These are phyloP conservation scores for Poeciliopsis turrubarensis DNA, from an alignment of 2,113 vertebrate species.

Conservation along the genomic window DNA sequence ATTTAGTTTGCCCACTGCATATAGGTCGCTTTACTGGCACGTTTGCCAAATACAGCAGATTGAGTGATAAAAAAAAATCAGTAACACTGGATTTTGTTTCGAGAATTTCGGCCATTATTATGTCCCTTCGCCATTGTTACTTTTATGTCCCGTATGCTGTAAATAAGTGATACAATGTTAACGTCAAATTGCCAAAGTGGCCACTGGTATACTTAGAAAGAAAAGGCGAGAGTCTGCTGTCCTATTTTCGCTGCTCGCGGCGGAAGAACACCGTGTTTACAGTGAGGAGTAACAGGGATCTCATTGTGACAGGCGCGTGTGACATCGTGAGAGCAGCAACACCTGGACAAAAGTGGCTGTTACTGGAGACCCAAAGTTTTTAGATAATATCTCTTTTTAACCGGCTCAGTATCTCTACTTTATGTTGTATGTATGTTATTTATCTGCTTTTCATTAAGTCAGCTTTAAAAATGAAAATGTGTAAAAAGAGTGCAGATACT, in stretches of 20 bases:
- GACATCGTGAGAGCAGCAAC: neutral
- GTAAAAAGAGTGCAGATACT: neutral
- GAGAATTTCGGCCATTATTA: neutral
- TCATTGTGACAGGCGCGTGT: conserved; percentile 46
- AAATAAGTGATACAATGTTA: neutral
- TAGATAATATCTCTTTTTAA: neutral
- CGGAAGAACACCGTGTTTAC: conserved; percentile 81
- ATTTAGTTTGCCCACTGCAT: neutral
- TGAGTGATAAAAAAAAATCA: neutral
- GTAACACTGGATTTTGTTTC: neutral
- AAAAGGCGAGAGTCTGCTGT: neutral
- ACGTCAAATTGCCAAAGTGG: too few species aligned
- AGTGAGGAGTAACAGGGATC: conserved; percentile 54
- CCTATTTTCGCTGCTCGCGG: conserved; percentile 63
- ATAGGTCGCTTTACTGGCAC: neutral
- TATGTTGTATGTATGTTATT: neutral
- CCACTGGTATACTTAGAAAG: neutral
- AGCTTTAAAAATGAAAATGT: neutral
- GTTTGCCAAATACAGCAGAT: neutral
- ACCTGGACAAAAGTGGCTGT: conserved; percentile 4
- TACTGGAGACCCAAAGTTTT: neutral
- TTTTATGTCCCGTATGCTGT: accelerated
- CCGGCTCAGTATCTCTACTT: neutral
- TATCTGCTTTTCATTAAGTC: conserved; percentile 54
- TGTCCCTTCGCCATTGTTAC: neutral